A percentile compares a stretch with the other conserved stretches of the same genome.
Conservation (phyloP, 2,888 invertebrate genomes). For the Synanthedon tipuliformis region DNA sequence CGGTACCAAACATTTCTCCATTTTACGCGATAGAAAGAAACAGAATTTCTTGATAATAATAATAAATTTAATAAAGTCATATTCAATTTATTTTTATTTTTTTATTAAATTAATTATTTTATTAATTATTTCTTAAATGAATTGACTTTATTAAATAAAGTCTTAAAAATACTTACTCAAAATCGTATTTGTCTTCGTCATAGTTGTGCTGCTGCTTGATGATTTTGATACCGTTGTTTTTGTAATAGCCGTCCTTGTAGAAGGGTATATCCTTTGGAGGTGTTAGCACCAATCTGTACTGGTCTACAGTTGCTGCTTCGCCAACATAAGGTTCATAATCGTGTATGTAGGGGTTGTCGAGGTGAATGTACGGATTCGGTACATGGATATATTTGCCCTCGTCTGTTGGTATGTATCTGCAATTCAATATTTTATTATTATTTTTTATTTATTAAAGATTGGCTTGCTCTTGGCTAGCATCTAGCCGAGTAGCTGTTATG, state of each 20-base stretch:
- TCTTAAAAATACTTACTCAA: constrained; percentile 44
- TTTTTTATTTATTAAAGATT: too few relatives aligned
- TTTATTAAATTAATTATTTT: too few relatives aligned
- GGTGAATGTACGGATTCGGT: constrained; percentile 65
- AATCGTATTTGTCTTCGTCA: constrained; percentile 64
- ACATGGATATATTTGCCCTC: constrained; percentile 67
- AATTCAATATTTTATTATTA: constrained; percentile 1
- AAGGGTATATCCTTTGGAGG: constrained; percentile 47
- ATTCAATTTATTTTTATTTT: too few relatives aligned
- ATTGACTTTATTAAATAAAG: too few relatives aligned
- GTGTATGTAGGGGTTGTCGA: constrained; percentile 57
- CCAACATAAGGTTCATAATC: constrained; percentile 60
- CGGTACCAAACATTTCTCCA: not conserved
- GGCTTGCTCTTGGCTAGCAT: too few relatives aligned
- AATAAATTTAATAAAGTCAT: too few relatives aligned
- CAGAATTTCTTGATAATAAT: too few relatives aligned
- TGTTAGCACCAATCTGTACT: constrained; percentile 39
- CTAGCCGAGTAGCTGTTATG: too few relatives aligned
- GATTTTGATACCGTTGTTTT: constrained; percentile 65
- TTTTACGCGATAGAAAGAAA: not conserved
- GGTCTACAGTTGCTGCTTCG: constrained; percentile 53
- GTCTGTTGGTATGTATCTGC: constrained; percentile 57
- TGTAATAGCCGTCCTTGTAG: constrained; percentile 63
- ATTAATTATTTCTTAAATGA: too few relatives aligned
- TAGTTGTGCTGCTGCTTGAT: constrained; percentile 60